Conservation (phyloP, 2,888 invertebrate genomes). For the Drosophila monieri region DNA sequence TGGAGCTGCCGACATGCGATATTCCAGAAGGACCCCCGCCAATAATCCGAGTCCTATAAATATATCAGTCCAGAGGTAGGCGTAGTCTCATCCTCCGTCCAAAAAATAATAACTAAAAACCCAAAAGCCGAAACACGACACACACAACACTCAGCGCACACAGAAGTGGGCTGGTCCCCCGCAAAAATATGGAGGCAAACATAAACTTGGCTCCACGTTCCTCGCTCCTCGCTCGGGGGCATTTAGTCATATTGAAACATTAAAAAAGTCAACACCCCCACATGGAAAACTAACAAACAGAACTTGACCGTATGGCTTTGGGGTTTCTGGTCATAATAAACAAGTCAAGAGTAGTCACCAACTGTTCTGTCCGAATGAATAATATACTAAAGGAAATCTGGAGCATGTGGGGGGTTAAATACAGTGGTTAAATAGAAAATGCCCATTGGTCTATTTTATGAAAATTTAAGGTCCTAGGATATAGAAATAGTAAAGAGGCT, state of each 20-base stretch:
- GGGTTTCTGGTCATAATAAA: conserved; percentile 59
- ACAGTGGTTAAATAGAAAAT: neutral
- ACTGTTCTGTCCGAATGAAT: conserved; percentile 29
- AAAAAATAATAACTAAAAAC: conserved; percentile 25
- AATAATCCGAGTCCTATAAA: conserved; percentile 48
- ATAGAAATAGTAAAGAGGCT: neutral
- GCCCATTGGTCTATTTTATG: neutral
- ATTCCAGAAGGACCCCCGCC: conserved; percentile 56
- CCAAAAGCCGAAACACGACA: conserved; percentile 53
- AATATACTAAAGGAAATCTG: conserved; percentile 34
- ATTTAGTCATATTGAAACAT: conserved; percentile 80
- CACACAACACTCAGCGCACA: conserved; percentile 36
- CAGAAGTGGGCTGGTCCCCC: conserved; percentile 54
- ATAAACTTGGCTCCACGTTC: conserved; percentile 46
- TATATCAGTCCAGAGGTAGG: conserved; percentile 40
- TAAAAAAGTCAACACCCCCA: conserved; percentile 81
- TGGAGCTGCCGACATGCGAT: conserved; percentile 64
- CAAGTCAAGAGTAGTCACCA: conserved; percentile 53
- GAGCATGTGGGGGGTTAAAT: neutral
- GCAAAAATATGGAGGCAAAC: conserved; percentile 23
- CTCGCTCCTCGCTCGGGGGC: conserved; percentile 45
- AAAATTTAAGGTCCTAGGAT: neutral
- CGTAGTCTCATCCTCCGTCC: conserved; percentile 15
- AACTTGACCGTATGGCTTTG: conserved; percentile 63
- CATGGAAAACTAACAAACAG: conserved; percentile 63